These are phyloP conservation scores for Urophycis tenuis DNA, from an alignment of 2,797 vertebrate genomes.

Conservation along the genomic window DNA sequence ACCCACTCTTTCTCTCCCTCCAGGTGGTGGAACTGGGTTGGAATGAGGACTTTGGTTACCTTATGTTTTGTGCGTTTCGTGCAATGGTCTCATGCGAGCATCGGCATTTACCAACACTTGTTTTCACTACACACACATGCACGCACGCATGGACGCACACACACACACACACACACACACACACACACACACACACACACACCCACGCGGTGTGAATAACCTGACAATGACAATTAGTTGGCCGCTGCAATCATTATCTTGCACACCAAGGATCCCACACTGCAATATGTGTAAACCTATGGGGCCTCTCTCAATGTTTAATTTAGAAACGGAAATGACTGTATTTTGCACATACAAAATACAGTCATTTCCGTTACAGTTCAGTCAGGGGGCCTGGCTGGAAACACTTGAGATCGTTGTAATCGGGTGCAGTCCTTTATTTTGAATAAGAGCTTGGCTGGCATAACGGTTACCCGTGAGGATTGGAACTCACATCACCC, in stretches of 20 bases:
- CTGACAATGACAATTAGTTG: not conserved
- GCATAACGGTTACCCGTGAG: not conserved
- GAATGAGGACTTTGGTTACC: not conserved
- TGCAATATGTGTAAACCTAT: not conserved
- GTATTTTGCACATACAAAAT: too few relatives aligned
- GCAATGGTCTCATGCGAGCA: not conserved
- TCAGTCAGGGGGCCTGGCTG: not conserved
- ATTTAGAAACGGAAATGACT: too few relatives aligned
- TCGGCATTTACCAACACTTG: not conserved
- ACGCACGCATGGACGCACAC: too few relatives aligned
- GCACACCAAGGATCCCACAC: not conserved
- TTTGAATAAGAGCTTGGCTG: not conserved
- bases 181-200: not conserved
- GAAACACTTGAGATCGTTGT: not conserved
- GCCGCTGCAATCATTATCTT: not conserved
- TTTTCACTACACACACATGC: not conserved
- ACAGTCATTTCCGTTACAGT: not conserved
- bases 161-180: not conserved
- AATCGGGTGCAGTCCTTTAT: not conserved
- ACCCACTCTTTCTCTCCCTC: not conserved
- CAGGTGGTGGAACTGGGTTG: not conserved
- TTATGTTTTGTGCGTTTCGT: not conserved
- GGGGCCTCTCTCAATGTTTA: not conserved
- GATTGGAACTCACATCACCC: not conserved
- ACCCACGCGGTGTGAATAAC: not conserved